A percentile compares a stretch with the other conserved stretches of the same genome.
Conservation (phyloP, 2,797 vertebrate species). For the Denticeps clupeoides region DNA sequence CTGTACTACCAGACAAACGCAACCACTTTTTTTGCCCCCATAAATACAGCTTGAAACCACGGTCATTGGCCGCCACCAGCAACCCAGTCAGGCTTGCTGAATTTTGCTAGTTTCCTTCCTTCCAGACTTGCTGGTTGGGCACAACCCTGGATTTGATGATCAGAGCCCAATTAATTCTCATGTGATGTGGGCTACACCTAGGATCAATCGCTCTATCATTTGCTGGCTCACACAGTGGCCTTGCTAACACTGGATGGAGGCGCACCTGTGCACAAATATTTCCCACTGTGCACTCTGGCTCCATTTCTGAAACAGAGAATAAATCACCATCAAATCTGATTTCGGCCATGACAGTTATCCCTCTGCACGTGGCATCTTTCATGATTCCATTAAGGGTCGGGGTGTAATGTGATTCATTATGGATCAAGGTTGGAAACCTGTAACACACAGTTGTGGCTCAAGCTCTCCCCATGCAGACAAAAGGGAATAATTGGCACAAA, state of each 20-base stretch:
- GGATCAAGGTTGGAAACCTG: no score
- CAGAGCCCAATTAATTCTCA: slow-evolving; percentile 22
- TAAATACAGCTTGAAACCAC: no score
- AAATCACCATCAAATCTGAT: no score
- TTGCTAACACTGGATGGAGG: background rate
- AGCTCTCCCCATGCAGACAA: background rate
- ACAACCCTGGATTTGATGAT: slow-evolving; percentile 16
- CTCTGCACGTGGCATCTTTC: no score
- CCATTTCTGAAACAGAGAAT: no score
- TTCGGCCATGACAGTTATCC: no score
- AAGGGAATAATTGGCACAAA: slow-evolving; percentile 13
- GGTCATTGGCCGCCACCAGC: slow-evolving; percentile 6
- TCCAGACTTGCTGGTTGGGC: slow-evolving; percentile 12
- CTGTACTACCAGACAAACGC: no score
- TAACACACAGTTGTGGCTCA: no score
- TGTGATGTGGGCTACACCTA: slow-evolving; percentile 10
- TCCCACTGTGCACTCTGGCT: background rate
- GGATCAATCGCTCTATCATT: slow-evolving; percentile 16
- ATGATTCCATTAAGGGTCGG: no score
- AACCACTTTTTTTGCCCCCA: no score
- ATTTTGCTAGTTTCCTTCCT: slow-evolving; percentile 14
- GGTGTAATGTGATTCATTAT: no score
- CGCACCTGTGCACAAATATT: background rate
- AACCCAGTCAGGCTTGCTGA: slow-evolving; percentile 11
- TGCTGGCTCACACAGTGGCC: slow-evolving; percentile 13